A percentile compares a stretch with the other conserved stretches of the same genome.
These are phyloP conservation scores for Drosophila jambulina DNA, from an alignment of 1,140 invertebrate genomes.

Conservation along the genomic window DNA sequence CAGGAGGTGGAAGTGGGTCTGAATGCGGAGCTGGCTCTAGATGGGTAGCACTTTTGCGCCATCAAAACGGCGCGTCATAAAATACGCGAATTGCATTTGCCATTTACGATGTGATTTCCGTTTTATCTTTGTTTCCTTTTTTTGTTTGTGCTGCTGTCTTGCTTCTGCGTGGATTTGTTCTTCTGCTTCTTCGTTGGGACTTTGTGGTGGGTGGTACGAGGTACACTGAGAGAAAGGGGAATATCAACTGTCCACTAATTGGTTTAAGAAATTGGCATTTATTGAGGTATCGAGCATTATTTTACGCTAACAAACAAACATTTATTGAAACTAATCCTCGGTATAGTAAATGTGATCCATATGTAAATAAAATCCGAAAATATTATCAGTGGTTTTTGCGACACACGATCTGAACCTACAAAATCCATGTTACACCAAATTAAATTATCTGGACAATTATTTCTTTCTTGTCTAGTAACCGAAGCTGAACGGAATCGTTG, in stretches of 20 bases:
- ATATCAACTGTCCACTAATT: background rate
- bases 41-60: constrained; percentile 77
- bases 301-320: background rate
- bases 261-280: too few species aligned
- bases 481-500: background rate
- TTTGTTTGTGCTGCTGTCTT: constrained; percentile 32
- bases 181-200: constrained; percentile 41
- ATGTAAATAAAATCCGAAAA: background rate
- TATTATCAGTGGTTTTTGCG: background rate
- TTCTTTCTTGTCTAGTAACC: background rate
- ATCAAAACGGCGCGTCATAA: constrained; percentile 80
- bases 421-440: background rate
- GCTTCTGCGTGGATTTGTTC: constrained; percentile 52
- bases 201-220: constrained; percentile 31
- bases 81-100: constrained; percentile 84
- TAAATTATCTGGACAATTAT: background rate
- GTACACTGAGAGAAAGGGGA: constrained; percentile 5
- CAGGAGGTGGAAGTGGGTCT: constrained; percentile 4
- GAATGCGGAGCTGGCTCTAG: constrained; percentile 27
- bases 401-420: background rate
- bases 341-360: background rate
- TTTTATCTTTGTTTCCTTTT: constrained; percentile 48
- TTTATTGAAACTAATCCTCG: background rate
- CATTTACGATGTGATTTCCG: constrained; percentile 77
- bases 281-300: background rate